Base-by-base conservation (phyloP, 2,113 vertebrate genomes). In the Talpa occidentalis region DNA sequence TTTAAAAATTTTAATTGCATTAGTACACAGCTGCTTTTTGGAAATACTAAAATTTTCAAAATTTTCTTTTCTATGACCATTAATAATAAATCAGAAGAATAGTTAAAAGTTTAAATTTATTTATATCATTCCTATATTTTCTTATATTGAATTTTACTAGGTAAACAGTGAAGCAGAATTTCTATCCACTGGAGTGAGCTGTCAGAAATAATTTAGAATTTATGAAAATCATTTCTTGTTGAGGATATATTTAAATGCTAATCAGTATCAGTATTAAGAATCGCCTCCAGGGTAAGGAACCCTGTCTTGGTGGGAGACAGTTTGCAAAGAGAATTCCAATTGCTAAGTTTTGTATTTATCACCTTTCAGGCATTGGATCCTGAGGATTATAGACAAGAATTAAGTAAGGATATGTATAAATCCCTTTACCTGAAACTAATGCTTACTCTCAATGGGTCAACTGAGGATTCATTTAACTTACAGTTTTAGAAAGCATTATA, bases 361-460 rank as follows among this genome's bases (percentile, higher is more conserved):
- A 72, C 24, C 9, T 80, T 84, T 30, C 32, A 72, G 9, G 44
- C 42, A 77, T 30, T 60, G 4, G 22, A 21, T 78, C 19, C 49
- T 89, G 44, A 74, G 30, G 32, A 70, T 22, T 93, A 8, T 19
- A 66, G 52, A 64, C 64, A 70, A 80, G 3, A 92, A 92, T 56
- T 66, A 70, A 52, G 37, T 56, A 59, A 54, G 5, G 28, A 37
- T 84, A 70, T 19, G 47, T 28, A 72, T 82, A 82, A 94, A 64
- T 88, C 59, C 42, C 84, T 85, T 95, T 81, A 87, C 60, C 28
- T 35, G 7, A 93, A 59, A 93, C 19, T 32, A 80, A 91, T 54
- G 24, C 12, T 76, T 82, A 85, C 5, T 77, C 7, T 72, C 24
- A 88, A 60, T 1, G 21, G 30, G 81, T 88, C 24, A 64, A 30